A percentile compares a stretch with the other conserved stretches of the same genome.
Evolutionary conservation across 2,797 vertebrate species (phyloP).

Genomic region (Heliangelus exortis): DNA sequence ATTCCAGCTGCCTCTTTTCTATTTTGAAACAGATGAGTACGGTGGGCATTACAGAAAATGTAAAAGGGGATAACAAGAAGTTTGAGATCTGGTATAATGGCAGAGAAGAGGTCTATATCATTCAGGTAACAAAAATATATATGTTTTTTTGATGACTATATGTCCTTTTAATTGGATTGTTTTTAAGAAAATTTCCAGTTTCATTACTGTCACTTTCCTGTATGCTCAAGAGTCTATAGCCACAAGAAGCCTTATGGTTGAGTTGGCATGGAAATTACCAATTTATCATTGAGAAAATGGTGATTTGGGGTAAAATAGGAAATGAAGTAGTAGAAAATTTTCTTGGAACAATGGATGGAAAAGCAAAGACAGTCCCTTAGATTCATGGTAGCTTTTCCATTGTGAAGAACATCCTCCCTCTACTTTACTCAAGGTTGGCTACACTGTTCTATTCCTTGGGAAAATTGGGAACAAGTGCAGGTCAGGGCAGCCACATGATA

Average conservation of each 20-base stretch:
- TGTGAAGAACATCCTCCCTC: neutral
- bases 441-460: neutral
- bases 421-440: neutral
- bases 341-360: neutral
- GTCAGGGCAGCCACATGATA: neutral
- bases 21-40: conserved; percentile 86
- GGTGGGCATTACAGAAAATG: conserved; percentile 93
- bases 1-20: conserved; percentile 27
- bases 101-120: conserved; percentile 94
- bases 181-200: neutral
- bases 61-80: conserved; percentile 93
- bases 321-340: neutral
- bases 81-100: conserved; percentile 95
- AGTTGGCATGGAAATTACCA: neutral
- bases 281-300: neutral
- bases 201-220: neutral
- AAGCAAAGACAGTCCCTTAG: neutral
- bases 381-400: neutral
- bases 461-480: neutral
- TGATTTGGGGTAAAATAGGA: neutral
- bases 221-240: neutral
- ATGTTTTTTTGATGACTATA: neutral
- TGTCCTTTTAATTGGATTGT: neutral
- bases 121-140: conserved; percentile 83
- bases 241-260: neutral